These are phyloP conservation scores for Pycnomerus fuliginosus DNA, from an alignment of 2,888 invertebrate genomes.

Conservation along the genomic window DNA sequence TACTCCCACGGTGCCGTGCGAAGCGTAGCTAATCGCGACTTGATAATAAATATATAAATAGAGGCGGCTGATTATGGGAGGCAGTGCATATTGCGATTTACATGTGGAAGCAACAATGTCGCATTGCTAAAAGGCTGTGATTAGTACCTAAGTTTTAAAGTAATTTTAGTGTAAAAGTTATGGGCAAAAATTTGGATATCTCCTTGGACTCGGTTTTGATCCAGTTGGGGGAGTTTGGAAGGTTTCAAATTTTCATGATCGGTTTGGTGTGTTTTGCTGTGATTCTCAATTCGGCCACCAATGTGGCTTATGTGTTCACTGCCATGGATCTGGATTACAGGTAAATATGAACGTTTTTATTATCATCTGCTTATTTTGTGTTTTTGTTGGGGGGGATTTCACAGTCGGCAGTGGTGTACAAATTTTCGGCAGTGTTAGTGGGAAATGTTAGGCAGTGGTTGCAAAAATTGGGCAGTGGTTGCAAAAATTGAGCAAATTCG, in stretches of 20 bases:
- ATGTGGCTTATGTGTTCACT: constrained; percentile 69
- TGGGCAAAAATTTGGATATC: no score
- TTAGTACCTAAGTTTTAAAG: no score
- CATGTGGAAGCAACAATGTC: no score
- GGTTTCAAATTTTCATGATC: constrained; percentile 63
- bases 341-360: constrained; percentile 51
- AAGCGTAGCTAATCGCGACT: no score
- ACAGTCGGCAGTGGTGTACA: neutral
- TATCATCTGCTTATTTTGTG: neutral
- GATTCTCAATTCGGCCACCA: constrained; percentile 64
- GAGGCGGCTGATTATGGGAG: no score
- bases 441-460: neutral
- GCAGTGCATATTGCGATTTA: no score
- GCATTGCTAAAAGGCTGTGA: no score
- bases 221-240: constrained; percentile 64
- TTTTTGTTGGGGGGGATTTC: neutral
- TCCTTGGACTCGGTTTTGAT: constrained; percentile 57
- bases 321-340: constrained; percentile 69
- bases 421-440: neutral
- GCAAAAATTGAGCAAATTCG: no score
- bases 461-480: no score
- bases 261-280: constrained; percentile 61
- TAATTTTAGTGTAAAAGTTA: no score
- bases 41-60: no score
- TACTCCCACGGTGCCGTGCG: no score